phyloP scores from a whole-genome alignment of 2,888 invertebrate species.

The Ypsolopha scabrella region DNA sequence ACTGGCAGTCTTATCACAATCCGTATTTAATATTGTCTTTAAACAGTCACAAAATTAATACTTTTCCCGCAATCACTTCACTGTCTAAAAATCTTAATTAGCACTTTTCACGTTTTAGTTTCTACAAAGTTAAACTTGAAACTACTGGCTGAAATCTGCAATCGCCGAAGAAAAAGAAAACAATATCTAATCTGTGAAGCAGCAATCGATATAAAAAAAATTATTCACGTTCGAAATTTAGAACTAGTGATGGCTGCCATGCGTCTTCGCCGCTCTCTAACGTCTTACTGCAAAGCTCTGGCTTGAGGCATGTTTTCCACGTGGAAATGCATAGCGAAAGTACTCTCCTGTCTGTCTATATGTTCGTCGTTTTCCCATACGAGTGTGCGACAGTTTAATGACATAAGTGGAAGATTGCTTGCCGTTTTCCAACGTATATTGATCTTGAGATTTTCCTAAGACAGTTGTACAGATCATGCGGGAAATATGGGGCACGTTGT shows the following conservation, averaged over 20 bases:
- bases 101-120: background rate
- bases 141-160: background rate
- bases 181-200: background rate
- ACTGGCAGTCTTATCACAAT: no score
- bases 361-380: slow-evolving; percentile 22
- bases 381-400: slow-evolving; percentile 21
- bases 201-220: slow-evolving; percentile 11
- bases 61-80: background rate
- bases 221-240: slow-evolving; percentile 13
- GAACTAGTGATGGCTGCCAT: slow-evolving; percentile 18
- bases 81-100: background rate
- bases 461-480: no score
- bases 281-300: slow-evolving; percentile 44
- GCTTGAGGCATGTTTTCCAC: slow-evolving; percentile 26
- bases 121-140: background rate
- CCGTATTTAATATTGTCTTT: background rate
- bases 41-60: background rate
- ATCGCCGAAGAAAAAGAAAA: background rate
- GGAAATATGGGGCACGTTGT: no score
- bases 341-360: slow-evolving; percentile 20
- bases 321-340: slow-evolving; percentile 49
- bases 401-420: slow-evolving; percentile 16
- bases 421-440: slow-evolving; percentile 16
- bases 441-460: slow-evolving; percentile 10
- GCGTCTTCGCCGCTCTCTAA: slow-evolving; percentile 32